Evolutionary conservation across 2,888 invertebrate species (phyloP).

Genomic region (Chrysolina haemoptera): DNA sequence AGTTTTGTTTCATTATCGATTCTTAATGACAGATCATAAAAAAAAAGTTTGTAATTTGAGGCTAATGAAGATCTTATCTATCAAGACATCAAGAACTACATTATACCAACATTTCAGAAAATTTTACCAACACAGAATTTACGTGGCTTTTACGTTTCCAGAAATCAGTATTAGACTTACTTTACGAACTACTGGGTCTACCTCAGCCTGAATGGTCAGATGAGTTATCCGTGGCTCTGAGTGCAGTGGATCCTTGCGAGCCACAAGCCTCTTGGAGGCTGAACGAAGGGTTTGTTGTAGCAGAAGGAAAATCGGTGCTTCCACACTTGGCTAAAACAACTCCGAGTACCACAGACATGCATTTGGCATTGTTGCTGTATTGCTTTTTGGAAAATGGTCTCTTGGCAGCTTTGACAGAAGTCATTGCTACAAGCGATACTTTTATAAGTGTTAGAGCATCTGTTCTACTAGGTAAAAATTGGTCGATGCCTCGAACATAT

Average conservation of each 20-base stretch:
- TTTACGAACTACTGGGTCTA: constrained; percentile 91
- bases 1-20: too few species aligned
- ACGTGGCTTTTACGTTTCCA: constrained; percentile 65
- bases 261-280: constrained; percentile 90
- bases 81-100: too few species aligned
- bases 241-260: constrained; percentile 90
- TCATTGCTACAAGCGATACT: constrained; percentile 90
- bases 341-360: constrained; percentile 92
- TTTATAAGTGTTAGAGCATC: constrained; percentile 94
- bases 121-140: too few species aligned
- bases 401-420: constrained; percentile 91
- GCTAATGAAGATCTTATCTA: too few species aligned
- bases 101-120: too few species aligned
- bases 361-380: constrained; percentile 89
- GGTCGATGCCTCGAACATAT: not conserved
- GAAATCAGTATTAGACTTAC: constrained; percentile 93
- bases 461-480: constrained; percentile 80
- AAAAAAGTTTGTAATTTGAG: too few species aligned
- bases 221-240: constrained; percentile 89
- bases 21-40: too few species aligned
- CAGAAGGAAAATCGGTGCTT: constrained; percentile 88
- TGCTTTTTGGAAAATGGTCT: constrained; percentile 90
- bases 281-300: constrained; percentile 94
- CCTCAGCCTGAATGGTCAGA: constrained; percentile 94
- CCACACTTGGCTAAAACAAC: constrained; percentile 89